phyloP scores from a whole-genome alignment of 2,888 invertebrate genomes.

The Papilio protenor region DNA sequence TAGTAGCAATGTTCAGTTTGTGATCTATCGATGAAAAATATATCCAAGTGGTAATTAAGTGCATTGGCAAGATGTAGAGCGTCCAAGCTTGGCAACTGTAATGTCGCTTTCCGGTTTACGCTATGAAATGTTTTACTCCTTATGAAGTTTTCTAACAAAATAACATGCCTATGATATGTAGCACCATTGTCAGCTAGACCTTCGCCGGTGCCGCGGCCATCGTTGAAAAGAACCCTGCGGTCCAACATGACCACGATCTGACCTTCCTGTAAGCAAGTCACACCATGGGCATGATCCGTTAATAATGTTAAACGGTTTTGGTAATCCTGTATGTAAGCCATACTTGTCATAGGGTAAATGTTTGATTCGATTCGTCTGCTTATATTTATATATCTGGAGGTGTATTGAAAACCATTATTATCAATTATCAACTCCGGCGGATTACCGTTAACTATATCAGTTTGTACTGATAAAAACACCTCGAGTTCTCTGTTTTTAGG shows the following conservation, averaged over 20 bases:
- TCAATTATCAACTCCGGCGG: slow-evolving; percentile 93
- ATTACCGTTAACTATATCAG: slow-evolving; percentile 92
- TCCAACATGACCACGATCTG: slow-evolving; percentile 97
- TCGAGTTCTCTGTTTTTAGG: slow-evolving; percentile 95
- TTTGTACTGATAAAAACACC: slow-evolving; percentile 93
- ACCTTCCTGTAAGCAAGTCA: slow-evolving; percentile 94
- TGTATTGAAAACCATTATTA: slow-evolving; percentile 96
- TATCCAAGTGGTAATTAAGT: slow-evolving; percentile 63
- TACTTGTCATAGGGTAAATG: slow-evolving; percentile 96
- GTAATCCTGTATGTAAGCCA: slow-evolving; percentile 92
- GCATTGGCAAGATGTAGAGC: slow-evolving; percentile 63
- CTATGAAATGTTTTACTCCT: slow-evolving; percentile 43
- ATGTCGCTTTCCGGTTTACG: slow-evolving; percentile 14
- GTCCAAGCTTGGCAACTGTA: slow-evolving; percentile 64
- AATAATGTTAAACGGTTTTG: slow-evolving; percentile 88
- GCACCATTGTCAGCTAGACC: slow-evolving; percentile 94
- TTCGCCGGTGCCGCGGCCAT: slow-evolving; percentile 96
- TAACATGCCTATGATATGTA: slow-evolving; percentile 78
- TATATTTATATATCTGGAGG: slow-evolving; percentile 89
- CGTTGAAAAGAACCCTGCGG: slow-evolving; percentile 94
- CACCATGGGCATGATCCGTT: slow-evolving; percentile 95
- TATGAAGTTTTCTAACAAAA: slow-evolving; percentile 70
- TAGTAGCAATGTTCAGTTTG: slow-evolving; percentile 60
- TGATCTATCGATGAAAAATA: slow-evolving; percentile 65
- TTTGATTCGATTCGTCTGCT: slow-evolving; percentile 95